Base-by-base conservation (phyloP, 1,140 invertebrate species). In the Sycophaga agraensis region DNA sequence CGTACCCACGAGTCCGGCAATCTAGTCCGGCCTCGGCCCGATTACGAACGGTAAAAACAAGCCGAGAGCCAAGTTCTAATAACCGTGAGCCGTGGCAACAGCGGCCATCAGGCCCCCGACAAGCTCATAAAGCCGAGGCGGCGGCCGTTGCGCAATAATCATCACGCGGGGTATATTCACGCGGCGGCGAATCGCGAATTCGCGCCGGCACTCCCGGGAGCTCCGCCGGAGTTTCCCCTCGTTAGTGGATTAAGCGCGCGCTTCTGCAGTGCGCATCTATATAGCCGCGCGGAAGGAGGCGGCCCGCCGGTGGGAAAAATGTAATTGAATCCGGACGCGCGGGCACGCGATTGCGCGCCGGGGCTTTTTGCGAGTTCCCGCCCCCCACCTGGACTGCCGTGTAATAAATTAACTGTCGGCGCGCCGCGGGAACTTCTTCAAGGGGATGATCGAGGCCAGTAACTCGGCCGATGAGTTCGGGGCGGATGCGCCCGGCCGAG, bases 401-500 rank as follows among this genome's bases (percentile, higher is more conserved):
- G 14, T 53, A 53, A 51, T 34, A 53, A 60, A 60, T 60, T 53
- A 46, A 60, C 50, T 37, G 59, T 53, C 49, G 45, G 45, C 21
- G 22, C n/a, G n/a, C n/a, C n/a, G n/a, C 2, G 22, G 2, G 9
- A 39, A 24, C 39, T 39, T 53, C 28, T 50, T 50, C 16, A 21
- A 50, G 9, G 34, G 42, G 16, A 35, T 17, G 28, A 43, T 31
- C 1, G 28, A 21, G 6, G 39, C 34, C 3, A 16, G 26, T 40
- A n/a, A n/a, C n/a, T n/a, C n/a, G n/a, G n/a, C n/a, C n/a, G n/a
- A n/a, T n/a, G n/a, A n/a, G n/a, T n/a, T n/a, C n/a, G n/a, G n/a
- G n/a, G n/a, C n/a, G n/a, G n/a, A n/a, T n/a, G n/a, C n/a, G n/a
- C n/a, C n/a, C n/a, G n/a, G n/a, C n/a, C n/a, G n/a, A n/a, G n/a